Evolutionary conservation across 2,113 vertebrate species (phyloP).

Genomic region (Cromileptes altivelis): DNA sequence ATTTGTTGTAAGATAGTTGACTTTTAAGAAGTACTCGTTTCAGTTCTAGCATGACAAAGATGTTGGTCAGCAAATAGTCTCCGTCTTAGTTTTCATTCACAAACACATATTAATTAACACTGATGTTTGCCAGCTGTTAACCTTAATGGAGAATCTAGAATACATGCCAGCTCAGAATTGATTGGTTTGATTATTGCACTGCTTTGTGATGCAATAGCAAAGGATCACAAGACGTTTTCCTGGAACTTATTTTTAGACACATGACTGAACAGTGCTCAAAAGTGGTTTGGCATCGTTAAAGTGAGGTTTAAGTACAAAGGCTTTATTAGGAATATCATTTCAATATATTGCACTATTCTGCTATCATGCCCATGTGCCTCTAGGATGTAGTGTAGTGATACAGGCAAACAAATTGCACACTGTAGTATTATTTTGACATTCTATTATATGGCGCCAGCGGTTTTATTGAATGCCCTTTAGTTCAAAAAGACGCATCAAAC

Average conservation of each 20-base stretch:
- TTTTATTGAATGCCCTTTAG: conserved; percentile 49
- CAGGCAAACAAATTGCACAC: not conserved
- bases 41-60: not conserved
- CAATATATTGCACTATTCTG: not conserved
- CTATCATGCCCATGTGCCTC: not conserved
- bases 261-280: not conserved
- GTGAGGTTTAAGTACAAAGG: not conserved
- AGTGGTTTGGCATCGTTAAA: not conserved
- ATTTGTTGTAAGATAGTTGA: not conserved
- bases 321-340: not conserved
- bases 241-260: not conserved
- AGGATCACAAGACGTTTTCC: not conserved
- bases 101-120: not conserved
- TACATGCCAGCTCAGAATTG: not conserved
- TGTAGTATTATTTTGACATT: conserved; percentile 30
- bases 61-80: not conserved
- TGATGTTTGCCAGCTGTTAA: not conserved
- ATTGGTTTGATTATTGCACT: not conserved
- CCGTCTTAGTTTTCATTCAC: not conserved
- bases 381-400: not conserved
- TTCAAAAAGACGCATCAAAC: conserved; percentile 50
- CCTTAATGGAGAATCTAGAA: not conserved
- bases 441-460: not conserved
- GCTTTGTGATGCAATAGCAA: not conserved
- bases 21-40: not conserved